Conservation (phyloP, 2,888 invertebrate genomes). For the Ceriagrion tenellum region DNA sequence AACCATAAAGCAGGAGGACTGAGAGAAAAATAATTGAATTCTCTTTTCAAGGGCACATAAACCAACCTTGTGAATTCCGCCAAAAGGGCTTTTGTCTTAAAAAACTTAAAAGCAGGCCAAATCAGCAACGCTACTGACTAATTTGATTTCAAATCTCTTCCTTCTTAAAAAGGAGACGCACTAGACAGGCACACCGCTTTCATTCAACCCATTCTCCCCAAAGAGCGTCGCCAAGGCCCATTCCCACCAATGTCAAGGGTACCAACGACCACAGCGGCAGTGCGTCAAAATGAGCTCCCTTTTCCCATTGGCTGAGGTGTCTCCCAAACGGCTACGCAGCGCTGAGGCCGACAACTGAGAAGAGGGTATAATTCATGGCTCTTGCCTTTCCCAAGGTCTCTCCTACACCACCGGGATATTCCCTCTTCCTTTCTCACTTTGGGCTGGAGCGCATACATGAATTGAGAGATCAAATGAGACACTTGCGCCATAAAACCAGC, state of each 20-base stretch:
- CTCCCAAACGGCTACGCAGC: neutral
- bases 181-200: neutral
- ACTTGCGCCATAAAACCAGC: neutral
- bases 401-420: neutral
- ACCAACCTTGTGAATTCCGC: too few species aligned
- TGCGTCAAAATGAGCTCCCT: neutral
- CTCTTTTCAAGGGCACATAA: too few species aligned
- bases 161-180: neutral
- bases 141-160: neutral
- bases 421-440: neutral
- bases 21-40: too few species aligned
- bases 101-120: neutral
- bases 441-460: neutral
- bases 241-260: neutral
- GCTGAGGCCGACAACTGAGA: neutral
- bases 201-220: neutral
- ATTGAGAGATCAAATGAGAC: slow-evolving; percentile 24
- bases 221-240: neutral
- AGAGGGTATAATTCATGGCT: neutral
- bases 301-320: neutral
- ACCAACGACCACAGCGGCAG: neutral
- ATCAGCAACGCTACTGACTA: neutral
- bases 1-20: too few species aligned
- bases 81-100: too few species aligned
- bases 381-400: neutral